Evolutionary conservation across 2,113 vertebrate species (phyloP).

Genomic region (Pseudolaguvia tuberculata): DNA sequence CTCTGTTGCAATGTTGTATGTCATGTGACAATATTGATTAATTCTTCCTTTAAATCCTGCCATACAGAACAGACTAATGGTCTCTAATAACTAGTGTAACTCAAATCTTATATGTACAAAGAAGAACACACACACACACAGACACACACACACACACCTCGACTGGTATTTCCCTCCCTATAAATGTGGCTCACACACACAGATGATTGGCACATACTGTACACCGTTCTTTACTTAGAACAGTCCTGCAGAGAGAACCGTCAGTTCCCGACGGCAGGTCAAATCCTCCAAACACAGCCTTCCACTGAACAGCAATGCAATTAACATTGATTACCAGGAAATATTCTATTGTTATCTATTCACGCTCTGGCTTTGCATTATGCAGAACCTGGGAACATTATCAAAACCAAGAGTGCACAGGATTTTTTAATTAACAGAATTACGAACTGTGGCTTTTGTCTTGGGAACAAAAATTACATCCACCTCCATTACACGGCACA

Average conservation of each 20-base stretch:
- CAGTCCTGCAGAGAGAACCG: conserved; percentile 23
- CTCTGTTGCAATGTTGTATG: too few species aligned
- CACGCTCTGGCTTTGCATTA: background rate
- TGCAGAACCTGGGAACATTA: background rate
- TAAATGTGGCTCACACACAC: background rate
- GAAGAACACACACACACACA: background rate
- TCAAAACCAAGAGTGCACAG: background rate
- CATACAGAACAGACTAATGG: too few species aligned
- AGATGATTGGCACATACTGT: conserved; percentile 3
- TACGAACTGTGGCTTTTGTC: background rate
- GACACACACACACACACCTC: background rate
- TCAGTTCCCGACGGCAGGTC: conserved; percentile 16
- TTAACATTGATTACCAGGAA: conserved; percentile 17
- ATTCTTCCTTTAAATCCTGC: too few species aligned
- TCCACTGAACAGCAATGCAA: conserved; percentile 9
- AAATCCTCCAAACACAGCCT: background rate
- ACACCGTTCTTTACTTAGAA: conserved; percentile 30
- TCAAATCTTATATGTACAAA: background rate
- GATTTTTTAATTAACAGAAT: conserved; percentile 4
- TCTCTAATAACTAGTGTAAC: too few species aligned
- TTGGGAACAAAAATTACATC: background rate
- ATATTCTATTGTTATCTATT: background rate
- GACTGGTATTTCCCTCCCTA: conserved; percentile 14
- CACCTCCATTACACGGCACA: background rate
- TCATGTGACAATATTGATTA: too few species aligned